Evolutionary conservation across 2,888 invertebrate genomes (phyloP).

Genomic region (Drosophila nigritarsus): DNA sequence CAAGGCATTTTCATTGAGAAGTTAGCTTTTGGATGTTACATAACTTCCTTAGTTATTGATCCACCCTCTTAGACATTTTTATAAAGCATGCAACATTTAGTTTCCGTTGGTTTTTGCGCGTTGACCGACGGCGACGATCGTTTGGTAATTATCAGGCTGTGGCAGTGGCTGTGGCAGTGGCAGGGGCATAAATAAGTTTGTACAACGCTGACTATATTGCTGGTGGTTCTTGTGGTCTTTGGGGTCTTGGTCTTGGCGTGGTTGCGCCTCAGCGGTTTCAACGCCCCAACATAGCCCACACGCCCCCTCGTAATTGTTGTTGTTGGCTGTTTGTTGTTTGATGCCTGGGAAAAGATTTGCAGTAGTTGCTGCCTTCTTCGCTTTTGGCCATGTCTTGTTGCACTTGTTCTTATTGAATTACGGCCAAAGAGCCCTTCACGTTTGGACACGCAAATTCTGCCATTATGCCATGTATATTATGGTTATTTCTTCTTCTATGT

Average conservation of each 20-base stretch:
- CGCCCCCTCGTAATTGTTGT: slow-evolving; percentile 24
- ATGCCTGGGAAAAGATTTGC: slow-evolving; percentile 60
- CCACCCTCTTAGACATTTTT: slow-evolving; percentile 27
- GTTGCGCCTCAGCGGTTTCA: slow-evolving; percentile 64
- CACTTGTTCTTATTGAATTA: slow-evolving; percentile 66
- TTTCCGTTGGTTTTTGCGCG: slow-evolving; percentile 22
- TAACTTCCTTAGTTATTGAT: neutral
- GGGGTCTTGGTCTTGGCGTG: slow-evolving; percentile 46
- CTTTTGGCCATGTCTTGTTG: slow-evolving; percentile 42
- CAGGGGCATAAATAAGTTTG: slow-evolving; percentile 24
- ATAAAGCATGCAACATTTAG: slow-evolving; percentile 15
- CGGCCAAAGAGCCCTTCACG: slow-evolving; percentile 41
- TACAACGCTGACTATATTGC: slow-evolving; percentile 23
- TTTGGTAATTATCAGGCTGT: slow-evolving; percentile 41
- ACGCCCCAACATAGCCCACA: slow-evolving; percentile 63
- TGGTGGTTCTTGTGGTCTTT: slow-evolving; percentile 29
- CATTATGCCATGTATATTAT: slow-evolving; percentile 27
- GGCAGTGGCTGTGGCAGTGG: neutral
- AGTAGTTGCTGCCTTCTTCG: slow-evolving; percentile 8
- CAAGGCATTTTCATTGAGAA: neutral
- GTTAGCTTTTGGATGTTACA: neutral
- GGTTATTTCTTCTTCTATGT: neutral
- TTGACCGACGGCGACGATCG: slow-evolving; percentile 24
- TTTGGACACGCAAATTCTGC: slow-evolving; percentile 67
- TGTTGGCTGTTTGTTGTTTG: slow-evolving; percentile 1